Evolutionary conservation across 2,113 vertebrate genomes (phyloP).

Genomic region (Chaetodon trifascialis): DNA sequence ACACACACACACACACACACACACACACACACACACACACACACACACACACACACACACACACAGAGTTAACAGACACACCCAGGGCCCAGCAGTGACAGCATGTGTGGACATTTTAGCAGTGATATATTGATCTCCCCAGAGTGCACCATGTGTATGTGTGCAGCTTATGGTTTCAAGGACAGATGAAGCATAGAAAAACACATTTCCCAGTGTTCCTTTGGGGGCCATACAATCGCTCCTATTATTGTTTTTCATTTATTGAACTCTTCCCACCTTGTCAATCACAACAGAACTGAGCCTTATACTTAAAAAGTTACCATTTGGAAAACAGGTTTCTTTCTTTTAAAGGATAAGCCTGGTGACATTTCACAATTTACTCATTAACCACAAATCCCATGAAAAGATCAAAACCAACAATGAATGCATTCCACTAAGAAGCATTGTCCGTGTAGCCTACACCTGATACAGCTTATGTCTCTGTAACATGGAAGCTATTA

Average conservation of each 20-base stretch:
- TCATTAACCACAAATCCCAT: not conserved
- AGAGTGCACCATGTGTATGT: slow-evolving; percentile 3
- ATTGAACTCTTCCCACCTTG: not conserved
- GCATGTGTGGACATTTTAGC: slow-evolving; percentile 9
- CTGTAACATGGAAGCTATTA: not conserved
- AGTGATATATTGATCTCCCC: slow-evolving; percentile 18
- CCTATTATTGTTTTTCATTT: slow-evolving; percentile 15
- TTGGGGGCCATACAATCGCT: slow-evolving; percentile 31
- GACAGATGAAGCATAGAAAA: slow-evolving; percentile 35
- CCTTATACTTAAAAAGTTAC: not conserved
- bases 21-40: not conserved
- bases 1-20: not conserved
- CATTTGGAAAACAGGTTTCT: not conserved
- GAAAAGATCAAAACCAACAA: not conserved
- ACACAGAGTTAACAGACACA: not conserved
- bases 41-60: not conserved
- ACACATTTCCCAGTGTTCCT: slow-evolving; percentile 38
- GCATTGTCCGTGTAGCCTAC: not conserved
- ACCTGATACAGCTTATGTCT: not conserved
- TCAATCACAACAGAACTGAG: not conserved
- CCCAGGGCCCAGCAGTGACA: not conserved
- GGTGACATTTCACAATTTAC: not conserved
- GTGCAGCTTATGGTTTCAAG: slow-evolving; percentile 30
- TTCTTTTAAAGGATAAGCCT: not conserved
- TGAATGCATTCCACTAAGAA: not conserved